These are phyloP conservation scores for Heliangelus exortis DNA, from an alignment of 2,797 vertebrate species.

Conservation along the genomic window DNA sequence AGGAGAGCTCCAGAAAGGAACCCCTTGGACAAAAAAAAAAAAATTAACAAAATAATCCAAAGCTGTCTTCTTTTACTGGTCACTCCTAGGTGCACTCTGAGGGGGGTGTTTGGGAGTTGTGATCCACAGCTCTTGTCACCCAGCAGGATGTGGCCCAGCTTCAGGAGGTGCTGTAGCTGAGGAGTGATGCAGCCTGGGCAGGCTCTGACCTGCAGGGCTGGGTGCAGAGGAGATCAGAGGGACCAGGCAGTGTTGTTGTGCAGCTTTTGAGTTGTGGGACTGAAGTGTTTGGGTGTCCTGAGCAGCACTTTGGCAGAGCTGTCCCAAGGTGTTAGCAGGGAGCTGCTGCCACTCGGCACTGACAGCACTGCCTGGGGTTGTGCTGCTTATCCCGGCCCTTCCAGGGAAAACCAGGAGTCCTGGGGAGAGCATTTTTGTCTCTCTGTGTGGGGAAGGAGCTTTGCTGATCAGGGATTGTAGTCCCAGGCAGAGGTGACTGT, in stretches of 20 bases:
- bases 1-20: not conserved
- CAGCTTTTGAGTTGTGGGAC: not conserved
- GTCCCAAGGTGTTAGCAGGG: not conserved
- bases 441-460: not conserved
- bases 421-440: not conserved
- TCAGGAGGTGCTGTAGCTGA: not conserved
- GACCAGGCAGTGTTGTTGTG: accelerated
- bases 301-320: not conserved
- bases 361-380: not conserved
- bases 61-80: not conserved
- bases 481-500: accelerated
- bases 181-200: not conserved
- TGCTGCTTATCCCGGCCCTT: not conserved
- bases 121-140: accelerated
- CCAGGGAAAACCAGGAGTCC: not conserved
- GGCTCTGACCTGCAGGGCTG: not conserved
- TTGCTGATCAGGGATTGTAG: not conserved
- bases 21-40: not conserved
- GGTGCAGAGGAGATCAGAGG: not conserved
- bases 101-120: not conserved
- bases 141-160: not conserved
- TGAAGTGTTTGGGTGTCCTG: not conserved
- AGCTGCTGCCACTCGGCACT: not conserved
- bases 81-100: not conserved
- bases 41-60: too few species aligned